Conservation (phyloP, 2,888 invertebrate species). For the Alloplasta piceator region DNA sequence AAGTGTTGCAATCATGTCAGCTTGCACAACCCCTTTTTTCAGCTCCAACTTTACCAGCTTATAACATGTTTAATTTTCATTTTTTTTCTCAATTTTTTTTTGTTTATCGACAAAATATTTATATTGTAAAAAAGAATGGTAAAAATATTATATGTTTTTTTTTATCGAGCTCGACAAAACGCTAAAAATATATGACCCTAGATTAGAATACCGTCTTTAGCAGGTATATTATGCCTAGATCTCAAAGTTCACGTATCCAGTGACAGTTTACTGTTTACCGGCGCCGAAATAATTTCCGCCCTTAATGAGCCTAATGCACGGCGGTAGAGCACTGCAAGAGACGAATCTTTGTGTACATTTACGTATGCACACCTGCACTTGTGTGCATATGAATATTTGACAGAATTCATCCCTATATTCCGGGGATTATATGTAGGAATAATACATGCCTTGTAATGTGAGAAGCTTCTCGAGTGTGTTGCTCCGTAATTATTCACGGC, state of each 20-base stretch:
- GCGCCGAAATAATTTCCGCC: slow-evolving; percentile 24
- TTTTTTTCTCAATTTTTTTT: no score
- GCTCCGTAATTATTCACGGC: not conserved
- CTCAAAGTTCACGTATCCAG: slow-evolving; percentile 32
- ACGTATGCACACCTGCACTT: not conserved
- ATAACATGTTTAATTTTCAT: no score
- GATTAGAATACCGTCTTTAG: no score
- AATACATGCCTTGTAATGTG: slow-evolving; percentile 2
- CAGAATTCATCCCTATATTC: slow-evolving; percentile 1
- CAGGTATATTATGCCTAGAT: no score
- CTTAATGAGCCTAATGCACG: slow-evolving; percentile 24
- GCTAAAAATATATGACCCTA: no score
- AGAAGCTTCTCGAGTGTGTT: not conserved
- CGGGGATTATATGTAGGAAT: slow-evolving; percentile 8
- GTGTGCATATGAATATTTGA: slow-evolving; percentile 17
- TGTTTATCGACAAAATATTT: no score
- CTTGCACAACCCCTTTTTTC: no score
- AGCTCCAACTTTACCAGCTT: no score
- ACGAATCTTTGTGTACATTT: slow-evolving; percentile 1
- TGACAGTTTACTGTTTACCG: slow-evolving; percentile 31
- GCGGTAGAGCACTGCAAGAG: slow-evolving; percentile 7
- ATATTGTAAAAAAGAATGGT: no score
- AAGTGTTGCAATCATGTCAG: no score
- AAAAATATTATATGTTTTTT: not conserved
- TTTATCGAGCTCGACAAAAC: no score